Base-by-base conservation (phyloP, 2,797 vertebrate species). In the Tokudaia tokunoshimensis region DNA sequence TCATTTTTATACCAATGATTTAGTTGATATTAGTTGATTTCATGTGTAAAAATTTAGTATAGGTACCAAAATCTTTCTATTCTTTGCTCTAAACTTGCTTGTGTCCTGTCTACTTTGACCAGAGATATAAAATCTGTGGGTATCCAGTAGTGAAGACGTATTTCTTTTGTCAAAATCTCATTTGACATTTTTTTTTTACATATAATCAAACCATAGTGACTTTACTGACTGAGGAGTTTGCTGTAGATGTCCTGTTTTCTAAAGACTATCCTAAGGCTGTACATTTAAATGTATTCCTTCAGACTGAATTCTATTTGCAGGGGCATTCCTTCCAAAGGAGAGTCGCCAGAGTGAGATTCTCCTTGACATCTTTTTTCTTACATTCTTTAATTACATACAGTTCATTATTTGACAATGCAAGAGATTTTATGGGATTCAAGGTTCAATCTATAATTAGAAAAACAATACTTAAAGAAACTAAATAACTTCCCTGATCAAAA, bases 151-250 rank as follows among this genome's bases (percentile, higher is more conserved):
- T 61, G 47, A 92, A 94, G 47, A 63, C 14, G 2, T 50, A 57
- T 31, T 59, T 41, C 47, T 90, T 88, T 91, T 76, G 94, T 93
- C 24, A 76, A 91, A 94, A 97, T 67, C 3, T 72, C n/a, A 89
- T 61, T 72, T 96, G 61, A 57, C 1, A 41, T 86, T 94, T 90
- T 79, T 31, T 31, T 61, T 88, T 14, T 17, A 19, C 6, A 88
- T 44, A 65, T 87, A 93, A 87, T n/a, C 26, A 88, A 92, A 94
- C 12, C 57, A 75, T 67, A 67, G 14, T 74, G 91, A 74, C n/a
- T 85, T 86, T 47, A 89, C 24, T 82, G 86, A 79, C 75, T 26
- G 24, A 94, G 9, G 65, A 80, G 95, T 96, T 95, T 91, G 3
- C 14, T 63, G 5, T n/a, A 91, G 34, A 89, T 6, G 4, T 74